These are phyloP conservation scores for Xylophagus ater DNA, from an alignment of 2,888 invertebrate genomes.

Conservation along the genomic window DNA sequence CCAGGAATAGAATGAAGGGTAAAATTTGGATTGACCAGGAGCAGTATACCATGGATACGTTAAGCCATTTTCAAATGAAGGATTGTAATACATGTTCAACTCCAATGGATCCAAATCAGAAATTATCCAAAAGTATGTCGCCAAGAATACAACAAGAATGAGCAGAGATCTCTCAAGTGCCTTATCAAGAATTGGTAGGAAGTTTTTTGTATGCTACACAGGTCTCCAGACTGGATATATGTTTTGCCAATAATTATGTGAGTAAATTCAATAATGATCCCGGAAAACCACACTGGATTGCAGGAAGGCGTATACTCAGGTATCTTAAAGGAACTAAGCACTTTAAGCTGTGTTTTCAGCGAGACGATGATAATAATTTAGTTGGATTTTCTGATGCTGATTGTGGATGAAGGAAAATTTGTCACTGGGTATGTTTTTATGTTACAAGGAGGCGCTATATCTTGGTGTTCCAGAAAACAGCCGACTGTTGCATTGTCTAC, in stretches of 20 bases:
- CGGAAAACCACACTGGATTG: not conserved
- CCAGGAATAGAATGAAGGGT: not conserved
- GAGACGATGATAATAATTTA: no score
- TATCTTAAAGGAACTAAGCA: slow-evolving; percentile 2
- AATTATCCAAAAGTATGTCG: not conserved
- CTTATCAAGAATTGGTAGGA: not conserved
- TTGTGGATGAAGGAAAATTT: no score
- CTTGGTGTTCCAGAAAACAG: no score
- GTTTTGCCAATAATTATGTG: not conserved
- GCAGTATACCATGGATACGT: not conserved
- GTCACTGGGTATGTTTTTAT: no score
- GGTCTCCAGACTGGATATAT: not conserved
- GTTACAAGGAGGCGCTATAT: no score
- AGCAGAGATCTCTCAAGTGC: not conserved
- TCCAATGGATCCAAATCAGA: not conserved
- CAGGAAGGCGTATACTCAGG: not conserved
- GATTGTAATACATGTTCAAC: not conserved
- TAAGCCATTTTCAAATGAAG: not conserved
- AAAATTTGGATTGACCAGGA: slow-evolving; percentile 3
- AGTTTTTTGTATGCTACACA: not conserved
- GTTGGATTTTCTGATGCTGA: no score
- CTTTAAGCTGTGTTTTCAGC: no score
- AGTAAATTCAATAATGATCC: not conserved
- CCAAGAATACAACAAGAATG: not conserved
- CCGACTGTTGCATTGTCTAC: no score